These are phyloP conservation scores for Mesochorus sp. DNA, from an alignment of 2,888 invertebrate species.

Conservation along the genomic window DNA sequence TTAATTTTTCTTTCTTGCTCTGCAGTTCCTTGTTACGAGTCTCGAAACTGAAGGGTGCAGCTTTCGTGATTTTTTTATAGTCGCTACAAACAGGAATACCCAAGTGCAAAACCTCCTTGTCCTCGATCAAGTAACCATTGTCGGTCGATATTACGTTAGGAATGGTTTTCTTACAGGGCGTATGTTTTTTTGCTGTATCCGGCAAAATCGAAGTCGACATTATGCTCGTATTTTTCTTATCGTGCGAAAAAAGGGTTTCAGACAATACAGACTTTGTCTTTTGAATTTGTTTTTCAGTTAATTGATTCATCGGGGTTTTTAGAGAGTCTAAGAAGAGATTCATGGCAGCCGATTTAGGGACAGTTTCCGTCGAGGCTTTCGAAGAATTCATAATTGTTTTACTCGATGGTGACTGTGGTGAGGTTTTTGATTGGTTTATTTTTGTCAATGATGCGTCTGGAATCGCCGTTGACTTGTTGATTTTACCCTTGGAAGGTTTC, in stretches of 20 bases:
- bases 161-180: constrained; percentile 55
- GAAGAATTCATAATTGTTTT: too few relatives aligned
- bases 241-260: too few relatives aligned
- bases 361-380: too few relatives aligned
- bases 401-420: too few relatives aligned
- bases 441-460: not conserved
- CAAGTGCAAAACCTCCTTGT: constrained; percentile 72
- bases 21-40: constrained; percentile 80
- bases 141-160: constrained; percentile 68
- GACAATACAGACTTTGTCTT: too few relatives aligned
- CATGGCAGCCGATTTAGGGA: too few relatives aligned
- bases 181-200: constrained; percentile 34
- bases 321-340: too few relatives aligned
- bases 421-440: not conserved
- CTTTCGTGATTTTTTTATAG: constrained; percentile 64
- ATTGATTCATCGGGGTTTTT: too few relatives aligned
- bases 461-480: too few relatives aligned
- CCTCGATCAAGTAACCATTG: constrained; percentile 67
- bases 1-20: constrained; percentile 81
- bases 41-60: constrained; percentile 83
- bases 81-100: constrained; percentile 68
- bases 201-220: constrained; percentile 16
- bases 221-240: constrained; percentile 6
- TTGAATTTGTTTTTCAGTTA: too few relatives aligned
- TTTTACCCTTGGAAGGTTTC: too few relatives aligned